A percentile compares a stretch with the other conserved stretches of the same genome.
Conservation (phyloP, 1,140 invertebrate genomes). For the Lineus longissimus region DNA sequence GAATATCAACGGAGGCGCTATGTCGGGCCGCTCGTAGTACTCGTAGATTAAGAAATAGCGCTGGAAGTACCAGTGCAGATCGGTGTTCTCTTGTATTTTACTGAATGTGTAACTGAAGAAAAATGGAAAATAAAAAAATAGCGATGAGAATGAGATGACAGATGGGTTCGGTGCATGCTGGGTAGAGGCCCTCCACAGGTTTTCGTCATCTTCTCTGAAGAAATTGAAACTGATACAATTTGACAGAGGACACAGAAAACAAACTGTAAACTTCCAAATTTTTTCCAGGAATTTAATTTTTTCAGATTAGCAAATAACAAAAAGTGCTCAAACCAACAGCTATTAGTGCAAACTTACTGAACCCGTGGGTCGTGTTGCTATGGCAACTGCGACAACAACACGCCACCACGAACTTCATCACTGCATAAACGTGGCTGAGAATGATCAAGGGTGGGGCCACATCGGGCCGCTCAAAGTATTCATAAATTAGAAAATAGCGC, state of each 20-base stretch:
- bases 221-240: too few species aligned
- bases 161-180: conserved; percentile 15
- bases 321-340: too few species aligned
- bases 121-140: conserved; percentile 2
- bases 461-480: conserved; percentile 47
- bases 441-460: conserved; percentile 49
- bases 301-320: too few species aligned
- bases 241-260: too few species aligned
- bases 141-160: too few species aligned
- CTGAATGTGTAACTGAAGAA: conserved; percentile 36
- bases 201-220: too few species aligned
- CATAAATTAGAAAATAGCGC: conserved; percentile 38
- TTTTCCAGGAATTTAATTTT: too few species aligned
- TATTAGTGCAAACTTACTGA: too few species aligned
- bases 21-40: conserved; percentile 44
- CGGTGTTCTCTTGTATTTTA: conserved; percentile 40
- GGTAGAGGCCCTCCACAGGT: too few species aligned
- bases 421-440: conserved; percentile 23
- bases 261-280: too few species aligned
- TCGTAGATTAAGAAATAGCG: conserved; percentile 43
- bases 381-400: too few species aligned
- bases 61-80: conserved; percentile 45
- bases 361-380: too few species aligned
- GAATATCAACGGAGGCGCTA: conserved; percentile 42
- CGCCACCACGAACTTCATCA: conserved; percentile 6